Percentiles rank a stretch among this genome's conserved stretches.
Evolutionary conservation across 2,113 vertebrate species (phyloP).

Genomic region (Sprattus sprattus): DNA sequence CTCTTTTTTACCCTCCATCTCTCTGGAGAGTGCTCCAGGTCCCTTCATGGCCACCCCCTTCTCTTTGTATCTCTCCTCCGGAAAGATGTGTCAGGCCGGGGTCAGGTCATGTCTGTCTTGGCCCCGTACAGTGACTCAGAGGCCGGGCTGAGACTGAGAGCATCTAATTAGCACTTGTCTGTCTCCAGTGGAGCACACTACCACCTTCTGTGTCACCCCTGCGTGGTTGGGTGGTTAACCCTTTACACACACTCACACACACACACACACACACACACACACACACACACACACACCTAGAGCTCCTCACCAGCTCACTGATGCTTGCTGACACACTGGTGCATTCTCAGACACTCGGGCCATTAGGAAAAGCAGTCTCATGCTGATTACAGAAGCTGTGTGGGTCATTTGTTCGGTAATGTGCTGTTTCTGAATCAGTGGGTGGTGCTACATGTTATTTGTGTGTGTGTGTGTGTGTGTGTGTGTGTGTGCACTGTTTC

Average conservation of each 20-base stretch:
- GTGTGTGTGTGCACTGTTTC: background rate
- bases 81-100: background rate
- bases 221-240: background rate
- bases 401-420: slow-evolving; percentile 6
- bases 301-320: background rate
- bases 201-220: slow-evolving; percentile 36
- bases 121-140: slow-evolving; percentile 22
- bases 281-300: background rate
- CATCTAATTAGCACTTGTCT: slow-evolving; percentile 38
- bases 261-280: slow-evolving; percentile 9
- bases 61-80: slow-evolving; percentile 10
- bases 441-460: background rate
- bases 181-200: slow-evolving; percentile 43
- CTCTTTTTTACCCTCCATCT: slow-evolving; percentile 45
- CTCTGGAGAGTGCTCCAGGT: slow-evolving; percentile 24
- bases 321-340: background rate
- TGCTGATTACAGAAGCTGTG: slow-evolving; percentile 4
- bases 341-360: background rate
- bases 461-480: background rate
- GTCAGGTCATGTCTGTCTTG: slow-evolving; percentile 23
- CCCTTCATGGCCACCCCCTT: slow-evolving; percentile 25
- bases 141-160: background rate
- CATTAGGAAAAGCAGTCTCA: background rate
- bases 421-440: background rate
- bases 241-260: background rate